phyloP scores from a whole-genome alignment of 2,888 invertebrate species.

The Aelia acuminata region DNA sequence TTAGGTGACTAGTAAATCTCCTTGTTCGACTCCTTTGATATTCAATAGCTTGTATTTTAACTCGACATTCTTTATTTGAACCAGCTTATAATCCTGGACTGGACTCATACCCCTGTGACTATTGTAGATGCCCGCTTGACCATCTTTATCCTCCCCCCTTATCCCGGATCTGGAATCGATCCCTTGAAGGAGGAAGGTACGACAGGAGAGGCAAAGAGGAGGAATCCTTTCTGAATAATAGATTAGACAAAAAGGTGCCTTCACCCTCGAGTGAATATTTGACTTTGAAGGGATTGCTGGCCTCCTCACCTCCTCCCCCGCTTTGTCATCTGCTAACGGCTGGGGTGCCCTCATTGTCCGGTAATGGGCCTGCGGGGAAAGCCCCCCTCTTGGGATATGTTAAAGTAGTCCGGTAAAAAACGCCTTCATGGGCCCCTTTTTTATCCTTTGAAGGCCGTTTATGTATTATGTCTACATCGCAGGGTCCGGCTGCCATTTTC shows the following conservation, averaged over 20 bases:
- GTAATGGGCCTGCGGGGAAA: constrained; percentile 14
- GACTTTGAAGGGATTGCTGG: constrained; percentile 36
- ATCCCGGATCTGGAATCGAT: not conserved
- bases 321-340: constrained; percentile 24
- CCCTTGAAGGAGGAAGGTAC: not conserved
- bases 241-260: constrained; percentile 16
- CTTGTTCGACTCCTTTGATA: too few species aligned
- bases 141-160: not conserved
- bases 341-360: constrained; percentile 41
- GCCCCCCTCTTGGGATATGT: not conserved
- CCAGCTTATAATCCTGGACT: too few species aligned
- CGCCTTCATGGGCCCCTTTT: not conserved
- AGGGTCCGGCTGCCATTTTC: constrained; percentile 18
- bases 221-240: constrained; percentile 13
- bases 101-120: too few species aligned
- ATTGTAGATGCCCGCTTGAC: not conserved
- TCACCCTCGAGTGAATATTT: constrained; percentile 14
- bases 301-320: not conserved
- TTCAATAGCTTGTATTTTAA: too few species aligned
- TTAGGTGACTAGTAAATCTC: too few species aligned
- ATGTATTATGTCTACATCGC: constrained; percentile 47
- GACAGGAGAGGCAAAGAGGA: not conserved
- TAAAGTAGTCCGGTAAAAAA: constrained; percentile 44
- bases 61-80: too few species aligned
- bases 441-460: constrained; percentile 36